Conservation (phyloP, 2,797 vertebrate genomes). For the Parauchenoglanis punctatus region DNA sequence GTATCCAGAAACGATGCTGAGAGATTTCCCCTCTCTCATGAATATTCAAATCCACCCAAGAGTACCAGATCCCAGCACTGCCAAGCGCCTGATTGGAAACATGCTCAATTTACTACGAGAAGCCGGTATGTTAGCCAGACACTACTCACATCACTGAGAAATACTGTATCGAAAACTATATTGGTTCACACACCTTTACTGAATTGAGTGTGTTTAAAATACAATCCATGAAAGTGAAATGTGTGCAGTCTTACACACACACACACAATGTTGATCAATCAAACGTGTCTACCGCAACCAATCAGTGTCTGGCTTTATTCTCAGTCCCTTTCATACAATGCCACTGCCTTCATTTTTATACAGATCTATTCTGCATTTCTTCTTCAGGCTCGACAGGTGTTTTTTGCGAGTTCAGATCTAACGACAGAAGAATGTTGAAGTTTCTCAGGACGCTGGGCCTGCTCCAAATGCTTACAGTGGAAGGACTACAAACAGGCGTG, state of each 20-base stretch:
- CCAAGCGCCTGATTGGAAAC: slow-evolving; percentile 89
- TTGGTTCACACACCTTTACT: neutral
- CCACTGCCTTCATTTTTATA: neutral
- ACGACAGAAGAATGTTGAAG: slow-evolving; percentile 86
- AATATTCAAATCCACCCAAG: slow-evolving; percentile 89
- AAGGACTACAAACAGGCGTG: slow-evolving; percentile 84
- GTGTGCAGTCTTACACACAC: neutral
- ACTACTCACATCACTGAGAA: neutral
- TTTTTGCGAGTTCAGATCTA: slow-evolving; percentile 90
- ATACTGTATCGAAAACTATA: neutral
- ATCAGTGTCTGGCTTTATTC: neutral
- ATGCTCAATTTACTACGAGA: slow-evolving; percentile 87
- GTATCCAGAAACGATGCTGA: slow-evolving; percentile 77
- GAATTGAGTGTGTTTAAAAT: neutral
- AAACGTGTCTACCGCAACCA: neutral
- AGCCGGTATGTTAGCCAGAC: slow-evolving; percentile 79
- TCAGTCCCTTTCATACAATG: neutral
- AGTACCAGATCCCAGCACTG: slow-evolving; percentile 88
- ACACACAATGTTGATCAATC: neutral
- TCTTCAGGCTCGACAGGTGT: slow-evolving; percentile 87
- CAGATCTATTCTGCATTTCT: neutral
- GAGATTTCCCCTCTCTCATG: slow-evolving; percentile 90
- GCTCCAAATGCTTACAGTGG: slow-evolving; percentile 83
- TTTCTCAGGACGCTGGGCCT: slow-evolving; percentile 89
- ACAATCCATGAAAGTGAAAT: neutral